phyloP scores from a whole-genome alignment of 2,888 invertebrate species.

The Corbicula japonica region DNA sequence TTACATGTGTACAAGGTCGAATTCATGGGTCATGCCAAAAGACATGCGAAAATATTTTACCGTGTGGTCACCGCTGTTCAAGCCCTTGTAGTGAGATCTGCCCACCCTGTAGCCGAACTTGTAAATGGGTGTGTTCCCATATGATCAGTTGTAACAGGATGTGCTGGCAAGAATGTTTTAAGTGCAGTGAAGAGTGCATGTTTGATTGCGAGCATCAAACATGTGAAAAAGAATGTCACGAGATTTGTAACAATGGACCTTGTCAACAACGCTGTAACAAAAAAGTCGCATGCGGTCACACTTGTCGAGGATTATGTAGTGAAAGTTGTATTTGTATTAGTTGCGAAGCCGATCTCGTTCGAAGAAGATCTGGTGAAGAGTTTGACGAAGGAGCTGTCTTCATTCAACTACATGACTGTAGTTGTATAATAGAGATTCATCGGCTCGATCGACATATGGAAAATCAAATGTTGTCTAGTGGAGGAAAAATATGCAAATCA shows the following conservation, averaged over 20 bases:
- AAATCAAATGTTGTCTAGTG: no score
- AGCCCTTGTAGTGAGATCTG: constrained; percentile 84
- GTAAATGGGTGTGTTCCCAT: constrained; percentile 84
- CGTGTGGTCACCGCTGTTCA: constrained; percentile 86
- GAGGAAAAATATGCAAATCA: no score
- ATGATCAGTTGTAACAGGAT: constrained; percentile 72
- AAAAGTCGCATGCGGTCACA: constrained; percentile 88
- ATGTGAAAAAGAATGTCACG: constrained; percentile 81
- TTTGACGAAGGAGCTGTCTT: constrained; percentile 88
- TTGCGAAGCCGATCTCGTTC: constrained; percentile 78
- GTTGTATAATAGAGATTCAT: constrained; percentile 84
- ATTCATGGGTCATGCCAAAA: constrained; percentile 89
- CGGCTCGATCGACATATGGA: constrained; percentile 86
- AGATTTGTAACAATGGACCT: constrained; percentile 82
- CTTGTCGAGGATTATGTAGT: constrained; percentile 90
- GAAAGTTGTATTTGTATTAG: constrained; percentile 89
- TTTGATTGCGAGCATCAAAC: constrained; percentile 80
- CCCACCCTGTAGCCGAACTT: constrained; percentile 84
- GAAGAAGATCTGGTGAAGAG: constrained; percentile 87
- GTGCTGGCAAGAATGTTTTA: constrained; percentile 81
- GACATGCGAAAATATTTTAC: constrained; percentile 88
- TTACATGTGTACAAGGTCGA: constrained; percentile 87
- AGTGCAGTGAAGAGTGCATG: constrained; percentile 83
- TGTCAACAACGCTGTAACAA: constrained; percentile 84
- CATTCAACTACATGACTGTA: constrained; percentile 82